Evolutionary conservation across 2,888 invertebrate genomes (phyloP).

Genomic region (Timema podura): DNA sequence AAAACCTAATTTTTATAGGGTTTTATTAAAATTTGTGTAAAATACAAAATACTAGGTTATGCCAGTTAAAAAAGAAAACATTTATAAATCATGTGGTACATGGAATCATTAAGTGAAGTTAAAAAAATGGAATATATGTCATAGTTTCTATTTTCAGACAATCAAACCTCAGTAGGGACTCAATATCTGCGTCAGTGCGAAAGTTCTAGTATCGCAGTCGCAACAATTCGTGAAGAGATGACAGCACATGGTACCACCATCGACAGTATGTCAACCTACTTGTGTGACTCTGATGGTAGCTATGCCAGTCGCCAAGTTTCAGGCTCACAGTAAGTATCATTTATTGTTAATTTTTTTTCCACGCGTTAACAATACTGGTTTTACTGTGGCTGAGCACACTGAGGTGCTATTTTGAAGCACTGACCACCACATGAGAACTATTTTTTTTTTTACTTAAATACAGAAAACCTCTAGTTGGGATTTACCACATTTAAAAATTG

Average conservation of each 20-base stretch:
- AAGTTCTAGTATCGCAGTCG: conserved; percentile 55
- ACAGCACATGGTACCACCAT: conserved; percentile 56
- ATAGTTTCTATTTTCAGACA: conserved; percentile 43
- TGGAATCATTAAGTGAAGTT: too few species aligned
- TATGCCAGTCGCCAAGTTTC: conserved; percentile 45
- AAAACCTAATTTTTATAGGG: background rate
- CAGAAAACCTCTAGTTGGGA: too few species aligned
- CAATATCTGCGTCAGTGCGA: conserved; percentile 65
- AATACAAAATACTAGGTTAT: background rate
- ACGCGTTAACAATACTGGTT: too few species aligned
- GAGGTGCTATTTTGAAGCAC: too few species aligned
- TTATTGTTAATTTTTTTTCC: too few species aligned
- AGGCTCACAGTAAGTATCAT: background rate
- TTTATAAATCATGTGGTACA: too few species aligned
- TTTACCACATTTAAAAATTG: too few species aligned
- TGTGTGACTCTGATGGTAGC: conserved; percentile 64
- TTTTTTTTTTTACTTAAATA: too few species aligned
- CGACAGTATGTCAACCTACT: conserved; percentile 49
- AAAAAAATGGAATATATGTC: background rate
- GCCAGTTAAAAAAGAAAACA: too few species aligned
- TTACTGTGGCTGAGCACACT: too few species aligned
- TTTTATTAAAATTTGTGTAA: too few species aligned
- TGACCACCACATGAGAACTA: too few species aligned
- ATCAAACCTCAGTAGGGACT: conserved; percentile 47
- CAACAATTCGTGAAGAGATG: conserved; percentile 51